These are phyloP conservation scores for Ispidina picta DNA, from an alignment of 2,797 vertebrate species.

Conservation along the genomic window DNA sequence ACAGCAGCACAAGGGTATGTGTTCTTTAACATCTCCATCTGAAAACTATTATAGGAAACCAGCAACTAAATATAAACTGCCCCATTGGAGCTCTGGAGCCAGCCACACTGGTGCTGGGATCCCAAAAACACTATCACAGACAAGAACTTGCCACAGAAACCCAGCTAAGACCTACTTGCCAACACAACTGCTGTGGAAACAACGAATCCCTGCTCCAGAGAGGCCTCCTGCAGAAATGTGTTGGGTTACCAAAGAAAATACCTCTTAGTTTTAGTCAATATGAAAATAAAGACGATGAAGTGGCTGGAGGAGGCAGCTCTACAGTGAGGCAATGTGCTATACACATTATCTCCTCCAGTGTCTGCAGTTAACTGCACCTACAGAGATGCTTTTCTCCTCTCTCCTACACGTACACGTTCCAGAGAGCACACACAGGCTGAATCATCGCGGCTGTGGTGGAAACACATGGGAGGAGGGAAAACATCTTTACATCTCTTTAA, in stretches of 20 bases:
- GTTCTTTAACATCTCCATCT: slow-evolving; percentile 49
- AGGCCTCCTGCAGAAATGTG: neutral
- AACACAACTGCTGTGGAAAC: neutral
- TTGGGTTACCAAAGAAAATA: neutral
- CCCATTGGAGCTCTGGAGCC: neutral
- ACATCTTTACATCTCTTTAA: neutral
- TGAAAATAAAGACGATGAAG: neutral
- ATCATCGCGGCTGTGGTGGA: slow-evolving; percentile 15
- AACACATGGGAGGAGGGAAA: slow-evolving; percentile 2
- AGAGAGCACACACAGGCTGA: neutral
- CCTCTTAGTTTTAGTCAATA: neutral
- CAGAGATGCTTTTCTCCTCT: neutral
- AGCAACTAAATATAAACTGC: slow-evolving; percentile 58
- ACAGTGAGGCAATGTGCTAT: neutral
- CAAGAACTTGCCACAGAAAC: slow-evolving; percentile 38
- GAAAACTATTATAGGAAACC: slow-evolving; percentile 60
- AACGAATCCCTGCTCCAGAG: neutral
- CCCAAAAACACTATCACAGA: slow-evolving; percentile 31
- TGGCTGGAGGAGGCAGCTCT: neutral
- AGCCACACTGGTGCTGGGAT: slow-evolving; percentile 11
- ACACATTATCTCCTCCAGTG: neutral
- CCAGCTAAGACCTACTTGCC: neutral
- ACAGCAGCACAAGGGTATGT: slow-evolving; percentile 51
- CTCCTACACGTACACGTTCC: neutral
- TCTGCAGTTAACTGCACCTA: neutral